Percentiles rank a stretch among this genome's conserved stretches.
These are phyloP conservation scores for Xanthorhoe designata DNA, from an alignment of 2,888 invertebrate genomes.

Conservation along the genomic window DNA sequence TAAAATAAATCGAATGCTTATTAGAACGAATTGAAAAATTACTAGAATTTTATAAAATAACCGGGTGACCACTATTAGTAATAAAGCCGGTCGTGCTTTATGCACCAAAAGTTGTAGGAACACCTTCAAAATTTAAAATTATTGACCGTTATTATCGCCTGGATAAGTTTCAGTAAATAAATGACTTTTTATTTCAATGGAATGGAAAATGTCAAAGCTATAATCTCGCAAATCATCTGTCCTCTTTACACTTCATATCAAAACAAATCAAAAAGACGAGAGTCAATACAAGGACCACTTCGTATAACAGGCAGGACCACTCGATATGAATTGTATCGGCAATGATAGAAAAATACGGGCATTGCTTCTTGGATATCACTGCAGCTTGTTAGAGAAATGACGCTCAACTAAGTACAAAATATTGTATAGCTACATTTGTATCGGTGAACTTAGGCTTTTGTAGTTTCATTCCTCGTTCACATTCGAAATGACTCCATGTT, in stretches of 20 bases:
- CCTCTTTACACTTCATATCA: conserved; percentile 52
- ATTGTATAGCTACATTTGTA: too few relatives aligned
- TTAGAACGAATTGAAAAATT: too few relatives aligned
- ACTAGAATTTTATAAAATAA: too few relatives aligned
- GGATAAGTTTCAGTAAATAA: background rate
- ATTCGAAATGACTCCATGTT: too few relatives aligned
- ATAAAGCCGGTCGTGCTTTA: too few relatives aligned
- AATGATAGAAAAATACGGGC: conserved; percentile 9
- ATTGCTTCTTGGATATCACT: conserved; percentile 9
- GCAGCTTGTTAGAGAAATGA: conserved; percentile 4
- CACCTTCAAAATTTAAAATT: too few relatives aligned
- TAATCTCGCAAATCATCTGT: conserved; percentile 48
- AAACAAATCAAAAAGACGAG: conserved; percentile 52
- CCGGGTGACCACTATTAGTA: too few relatives aligned
- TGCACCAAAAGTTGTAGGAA: too few relatives aligned
- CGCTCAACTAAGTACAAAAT: background rate
- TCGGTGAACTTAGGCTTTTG: too few relatives aligned
- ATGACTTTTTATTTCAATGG: background rate
- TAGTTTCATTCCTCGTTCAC: too few relatives aligned
- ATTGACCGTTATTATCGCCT: too few relatives aligned
- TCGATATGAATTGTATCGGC: conserved; percentile 17
- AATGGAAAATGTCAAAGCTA: conserved; percentile 29
- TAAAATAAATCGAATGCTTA: too few relatives aligned
- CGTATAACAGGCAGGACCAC: conserved; percentile 48
- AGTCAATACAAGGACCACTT: conserved; percentile 46